phyloP scores from a whole-genome alignment of 2,797 vertebrate genomes.

The Neosilurus mollespiculum region DNA sequence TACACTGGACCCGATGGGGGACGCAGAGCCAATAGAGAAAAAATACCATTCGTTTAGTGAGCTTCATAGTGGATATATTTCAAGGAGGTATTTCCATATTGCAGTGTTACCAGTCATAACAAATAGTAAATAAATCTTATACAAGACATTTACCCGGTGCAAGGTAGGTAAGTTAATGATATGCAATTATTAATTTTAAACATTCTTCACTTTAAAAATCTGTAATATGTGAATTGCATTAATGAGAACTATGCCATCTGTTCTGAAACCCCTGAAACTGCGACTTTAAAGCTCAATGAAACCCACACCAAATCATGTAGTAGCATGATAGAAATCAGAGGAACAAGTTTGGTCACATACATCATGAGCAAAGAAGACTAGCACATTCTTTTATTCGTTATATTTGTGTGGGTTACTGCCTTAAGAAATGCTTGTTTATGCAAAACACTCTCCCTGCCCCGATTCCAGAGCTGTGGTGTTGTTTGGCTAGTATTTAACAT shows the following conservation, averaged over 20 bases:
- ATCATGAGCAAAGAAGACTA: background rate
- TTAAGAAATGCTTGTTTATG: background rate
- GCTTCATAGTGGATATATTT: too few species aligned
- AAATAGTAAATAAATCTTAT: too few species aligned
- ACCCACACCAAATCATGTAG: background rate
- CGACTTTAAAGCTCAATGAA: constrained; percentile 2
- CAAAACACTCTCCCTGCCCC: background rate
- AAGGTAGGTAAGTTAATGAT: background rate
- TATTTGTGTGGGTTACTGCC: background rate
- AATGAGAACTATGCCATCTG: background rate
- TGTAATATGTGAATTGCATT: background rate
- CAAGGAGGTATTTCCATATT: too few species aligned
- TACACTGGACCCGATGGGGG: too few species aligned
- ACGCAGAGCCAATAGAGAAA: too few species aligned
- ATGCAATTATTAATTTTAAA: background rate
- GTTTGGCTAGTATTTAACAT: background rate
- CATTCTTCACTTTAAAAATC: background rate
- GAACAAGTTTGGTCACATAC: constrained; percentile 31
- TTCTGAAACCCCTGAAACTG: background rate
- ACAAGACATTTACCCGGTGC: too few species aligned
- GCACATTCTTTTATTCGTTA: background rate
- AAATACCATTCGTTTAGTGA: too few species aligned
- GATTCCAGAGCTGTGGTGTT: background rate
- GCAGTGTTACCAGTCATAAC: too few species aligned
- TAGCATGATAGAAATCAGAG: background rate